Evolutionary conservation across 2,113 vertebrate genomes (phyloP).

Genomic region (Trichomycterus rosablanca): DNA sequence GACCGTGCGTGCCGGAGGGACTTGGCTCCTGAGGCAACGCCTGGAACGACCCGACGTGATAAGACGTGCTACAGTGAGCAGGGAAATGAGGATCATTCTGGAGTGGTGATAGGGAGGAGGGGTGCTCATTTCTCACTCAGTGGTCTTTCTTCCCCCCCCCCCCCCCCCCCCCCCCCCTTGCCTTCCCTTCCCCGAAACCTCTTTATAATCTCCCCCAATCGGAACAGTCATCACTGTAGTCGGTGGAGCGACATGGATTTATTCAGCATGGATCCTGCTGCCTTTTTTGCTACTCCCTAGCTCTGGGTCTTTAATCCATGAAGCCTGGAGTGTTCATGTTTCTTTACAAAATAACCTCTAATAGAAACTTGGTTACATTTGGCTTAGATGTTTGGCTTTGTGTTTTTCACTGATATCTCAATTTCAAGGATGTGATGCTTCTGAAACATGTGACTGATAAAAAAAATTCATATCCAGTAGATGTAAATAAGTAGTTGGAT

Average conservation of each 20-base stretch:
- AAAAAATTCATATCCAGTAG: constrained; percentile 13
- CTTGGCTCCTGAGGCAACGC: constrained; percentile 48
- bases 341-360: constrained; percentile 13
- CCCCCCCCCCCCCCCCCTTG: constrained; percentile 21
- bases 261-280: constrained; percentile 30
- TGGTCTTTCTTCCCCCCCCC: constrained; percentile 24
- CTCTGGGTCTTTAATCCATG: constrained; percentile 36
- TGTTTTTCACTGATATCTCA: background rate
- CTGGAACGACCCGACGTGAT: constrained; percentile 60
- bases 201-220: constrained; percentile 50
- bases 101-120: constrained; percentile 47
- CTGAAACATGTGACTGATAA: constrained; percentile 15
- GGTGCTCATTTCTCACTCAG: constrained; percentile 49
- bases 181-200: constrained; percentile 31
- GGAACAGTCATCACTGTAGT: constrained; percentile 45
- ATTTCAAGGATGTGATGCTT: constrained; percentile 2
- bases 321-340: constrained; percentile 11
- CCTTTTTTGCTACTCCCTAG: constrained; percentile 23
- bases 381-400: background rate
- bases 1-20: constrained; percentile 35
- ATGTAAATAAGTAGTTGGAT: constrained; percentile 64
- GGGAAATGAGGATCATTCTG: constrained; percentile 63
- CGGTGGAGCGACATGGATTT: constrained; percentile 41
- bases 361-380: constrained; percentile 5
- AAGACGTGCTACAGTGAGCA: constrained; percentile 65